A percentile compares a stretch with the other conserved stretches of the same genome.
Conservation (phyloP, 2,113 vertebrate species). For the Pelecanoides urinatrix region DNA sequence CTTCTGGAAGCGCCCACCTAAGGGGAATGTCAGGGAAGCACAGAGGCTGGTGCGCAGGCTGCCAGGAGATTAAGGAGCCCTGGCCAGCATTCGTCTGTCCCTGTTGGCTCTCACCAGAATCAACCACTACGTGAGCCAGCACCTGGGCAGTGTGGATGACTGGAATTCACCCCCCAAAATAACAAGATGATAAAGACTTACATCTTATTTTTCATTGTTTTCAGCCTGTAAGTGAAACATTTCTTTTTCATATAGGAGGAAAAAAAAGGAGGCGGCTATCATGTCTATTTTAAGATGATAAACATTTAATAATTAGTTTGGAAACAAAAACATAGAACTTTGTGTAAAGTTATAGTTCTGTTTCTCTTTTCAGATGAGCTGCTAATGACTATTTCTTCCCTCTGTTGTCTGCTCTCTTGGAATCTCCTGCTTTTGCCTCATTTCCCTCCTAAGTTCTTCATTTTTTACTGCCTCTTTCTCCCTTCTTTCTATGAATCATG, state of each 20-base stretch:
- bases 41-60: rapidly evolving
- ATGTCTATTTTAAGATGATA: background rate
- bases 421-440: background rate
- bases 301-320: background rate
- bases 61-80: background rate
- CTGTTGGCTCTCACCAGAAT: background rate
- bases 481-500: background rate
- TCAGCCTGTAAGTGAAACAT: background rate
- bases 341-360: background rate
- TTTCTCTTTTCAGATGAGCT: background rate
- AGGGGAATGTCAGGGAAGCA: background rate
- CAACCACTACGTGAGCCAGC: background rate
- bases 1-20: background rate
- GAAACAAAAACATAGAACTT: background rate
- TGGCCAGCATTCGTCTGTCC: background rate
- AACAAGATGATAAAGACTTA: background rate
- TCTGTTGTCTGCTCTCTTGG: background rate
- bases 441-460: background rate
- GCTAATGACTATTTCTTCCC: background rate
- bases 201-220: background rate
- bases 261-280: background rate
- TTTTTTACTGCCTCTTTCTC: background rate
- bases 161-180: background rate
- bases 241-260: background rate
- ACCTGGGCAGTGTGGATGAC: background rate